These are phyloP conservation scores for Scaptodrosophila latifasciaeformis DNA, from an alignment of 2,888 invertebrate genomes.

Conservation along the genomic window DNA sequence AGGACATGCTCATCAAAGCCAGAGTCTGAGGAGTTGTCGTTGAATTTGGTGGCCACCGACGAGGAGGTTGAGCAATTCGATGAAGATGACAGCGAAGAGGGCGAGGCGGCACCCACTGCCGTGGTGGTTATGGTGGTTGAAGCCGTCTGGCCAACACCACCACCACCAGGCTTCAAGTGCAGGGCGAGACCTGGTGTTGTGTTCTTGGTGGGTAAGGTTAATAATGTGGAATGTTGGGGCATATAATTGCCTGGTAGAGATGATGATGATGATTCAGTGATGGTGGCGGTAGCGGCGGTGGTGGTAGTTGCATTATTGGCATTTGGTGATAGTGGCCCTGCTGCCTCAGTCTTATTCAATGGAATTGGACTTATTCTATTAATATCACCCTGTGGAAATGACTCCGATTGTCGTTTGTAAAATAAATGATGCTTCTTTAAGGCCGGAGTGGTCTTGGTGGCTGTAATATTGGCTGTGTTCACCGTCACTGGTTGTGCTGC, in stretches of 20 bases:
- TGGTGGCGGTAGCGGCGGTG: no score
- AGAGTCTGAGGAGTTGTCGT: slow-evolving; percentile 84
- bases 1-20: slow-evolving; percentile 80
- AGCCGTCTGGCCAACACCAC: neutral
- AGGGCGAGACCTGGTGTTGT: neutral
- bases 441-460: slow-evolving; percentile 51
- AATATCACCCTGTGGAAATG: slow-evolving; percentile 67
- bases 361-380: slow-evolving; percentile 68
- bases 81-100: slow-evolving; percentile 61
- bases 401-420: slow-evolving; percentile 73
- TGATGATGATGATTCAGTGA: no score
- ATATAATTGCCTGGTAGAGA: slow-evolving; percentile 29
- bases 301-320: slow-evolving; percentile 19
- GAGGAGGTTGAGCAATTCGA: slow-evolving; percentile 64
- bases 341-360: slow-evolving; percentile 64
- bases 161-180: slow-evolving; percentile 4
- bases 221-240: slow-evolving; percentile 56
- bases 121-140: slow-evolving; percentile 35
- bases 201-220: slow-evolving; percentile 19
- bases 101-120: slow-evolving; percentile 61
- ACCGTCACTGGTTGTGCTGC: slow-evolving; percentile 21
- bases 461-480: neutral
- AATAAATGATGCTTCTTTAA: slow-evolving; percentile 75
- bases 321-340: slow-evolving; percentile 19
- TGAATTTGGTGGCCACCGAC: slow-evolving; percentile 74